phyloP scores from a whole-genome alignment of 2,797 vertebrate species.

The Sebastes flavidus region DNA sequence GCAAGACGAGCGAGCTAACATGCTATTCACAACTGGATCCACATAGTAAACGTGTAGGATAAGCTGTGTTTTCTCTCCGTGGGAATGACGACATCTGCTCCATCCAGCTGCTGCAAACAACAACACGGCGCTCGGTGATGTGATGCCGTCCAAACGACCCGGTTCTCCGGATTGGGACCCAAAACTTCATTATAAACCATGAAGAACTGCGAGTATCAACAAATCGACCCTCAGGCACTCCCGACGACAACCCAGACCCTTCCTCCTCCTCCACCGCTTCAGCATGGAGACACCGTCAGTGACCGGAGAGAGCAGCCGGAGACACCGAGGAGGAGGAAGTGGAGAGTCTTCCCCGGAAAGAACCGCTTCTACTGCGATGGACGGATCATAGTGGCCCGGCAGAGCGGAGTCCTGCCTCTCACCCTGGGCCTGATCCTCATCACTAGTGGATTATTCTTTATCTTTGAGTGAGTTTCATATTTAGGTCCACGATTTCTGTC shows the following conservation, averaged over 20 bases:
- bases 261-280: constrained; percentile 49
- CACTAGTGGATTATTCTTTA: constrained; percentile 91
- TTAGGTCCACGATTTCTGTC: background rate
- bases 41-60: background rate
- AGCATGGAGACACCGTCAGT: constrained; percentile 5
- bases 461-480: constrained; percentile 89
- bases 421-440: constrained; percentile 91
- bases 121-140: background rate
- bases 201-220: constrained; percentile 92
- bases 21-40: constrained; percentile 28
- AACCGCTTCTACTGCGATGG: constrained; percentile 95
- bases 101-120: background rate
- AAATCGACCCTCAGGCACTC: constrained; percentile 86
- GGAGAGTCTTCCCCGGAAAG: constrained; percentile 93
- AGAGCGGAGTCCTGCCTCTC: constrained; percentile 90
- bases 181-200: constrained; percentile 67
- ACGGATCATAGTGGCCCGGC: constrained; percentile 89
- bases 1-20: background rate
- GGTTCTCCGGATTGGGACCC: constrained; percentile 20
- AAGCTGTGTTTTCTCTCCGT: constrained; percentile 17
- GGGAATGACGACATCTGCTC: constrained; percentile 30
- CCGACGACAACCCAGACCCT: constrained; percentile 47
- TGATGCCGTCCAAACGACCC: constrained; percentile 53
- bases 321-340: constrained; percentile 81
- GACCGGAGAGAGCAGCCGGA: constrained; percentile 34